phyloP scores from a whole-genome alignment of 2,113 vertebrate species.

The Phalacrocorax pelagicus region DNA sequence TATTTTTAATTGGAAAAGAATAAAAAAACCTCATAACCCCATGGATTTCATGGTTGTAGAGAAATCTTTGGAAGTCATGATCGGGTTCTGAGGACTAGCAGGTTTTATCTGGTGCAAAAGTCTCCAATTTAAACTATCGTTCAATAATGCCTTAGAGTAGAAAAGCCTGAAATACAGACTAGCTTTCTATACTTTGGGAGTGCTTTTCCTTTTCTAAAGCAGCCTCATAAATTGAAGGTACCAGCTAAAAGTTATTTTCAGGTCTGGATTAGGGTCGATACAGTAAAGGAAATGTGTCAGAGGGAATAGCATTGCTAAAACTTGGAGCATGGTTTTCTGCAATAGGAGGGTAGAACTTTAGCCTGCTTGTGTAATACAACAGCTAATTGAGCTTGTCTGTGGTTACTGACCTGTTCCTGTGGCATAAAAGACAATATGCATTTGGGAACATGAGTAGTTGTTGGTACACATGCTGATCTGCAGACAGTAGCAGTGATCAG shows the following conservation, averaged over 20 bases:
- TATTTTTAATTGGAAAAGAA: background rate
- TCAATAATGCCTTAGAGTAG: background rate
- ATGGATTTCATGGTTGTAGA: background rate
- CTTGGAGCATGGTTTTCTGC: background rate
- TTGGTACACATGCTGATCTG: background rate
- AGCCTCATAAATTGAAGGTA: background rate
- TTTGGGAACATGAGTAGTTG: background rate
- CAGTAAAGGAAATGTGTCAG: background rate
- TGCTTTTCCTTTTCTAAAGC: background rate
- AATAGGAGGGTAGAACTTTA: background rate
- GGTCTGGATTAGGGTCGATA: background rate
- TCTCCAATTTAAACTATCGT: background rate
- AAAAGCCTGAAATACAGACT: background rate
- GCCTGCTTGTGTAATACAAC: background rate
- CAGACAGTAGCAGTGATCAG: background rate
- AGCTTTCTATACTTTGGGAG: background rate
- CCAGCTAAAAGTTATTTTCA: background rate
- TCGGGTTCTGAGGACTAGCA: background rate
- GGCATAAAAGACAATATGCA: background rate
- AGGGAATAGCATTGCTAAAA: background rate
- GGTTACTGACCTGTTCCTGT: background rate
- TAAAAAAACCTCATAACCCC: fast-evolving
- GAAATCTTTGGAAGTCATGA: background rate
- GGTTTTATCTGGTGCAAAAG: background rate
- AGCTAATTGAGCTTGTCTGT: background rate